phyloP scores from a whole-genome alignment of 2,797 vertebrate genomes.

The Coregonus ussuriensis region DNA sequence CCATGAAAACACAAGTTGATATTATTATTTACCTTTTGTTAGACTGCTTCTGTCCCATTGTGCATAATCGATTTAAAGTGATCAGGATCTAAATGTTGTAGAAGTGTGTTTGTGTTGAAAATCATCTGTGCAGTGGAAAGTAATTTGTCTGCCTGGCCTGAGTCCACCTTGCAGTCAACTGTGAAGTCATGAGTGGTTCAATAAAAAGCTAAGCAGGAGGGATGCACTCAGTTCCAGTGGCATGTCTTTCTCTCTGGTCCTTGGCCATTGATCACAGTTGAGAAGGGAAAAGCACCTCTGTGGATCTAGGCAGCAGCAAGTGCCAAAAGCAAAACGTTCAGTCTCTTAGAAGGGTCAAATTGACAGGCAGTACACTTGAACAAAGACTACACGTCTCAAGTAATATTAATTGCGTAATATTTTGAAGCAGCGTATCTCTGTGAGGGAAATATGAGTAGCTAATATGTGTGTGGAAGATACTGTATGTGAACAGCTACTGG shows the following conservation, averaged over 20 bases:
- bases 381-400: neutral
- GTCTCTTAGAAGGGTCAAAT: neutral
- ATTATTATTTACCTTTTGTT: conserved; percentile 1
- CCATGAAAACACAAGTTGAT: too few relatives aligned
- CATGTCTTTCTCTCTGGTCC: neutral
- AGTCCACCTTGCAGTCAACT: conserved; percentile 15
- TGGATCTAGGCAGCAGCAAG: neutral
- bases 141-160: conserved; percentile 10
- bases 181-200: conserved; percentile 15
- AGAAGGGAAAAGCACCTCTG: neutral
- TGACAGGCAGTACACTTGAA: neutral
- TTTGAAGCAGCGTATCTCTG: neutral
- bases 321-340: neutral
- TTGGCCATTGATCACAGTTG: neutral
- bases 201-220: conserved; percentile 8
- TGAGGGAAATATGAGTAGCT: too few relatives aligned
- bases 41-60: neutral
- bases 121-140: conserved; percentile 12
- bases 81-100: conserved; percentile 19
- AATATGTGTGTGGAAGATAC: too few relatives aligned
- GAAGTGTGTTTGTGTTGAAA: conserved; percentile 12
- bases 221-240: neutral
- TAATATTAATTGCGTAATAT: neutral
- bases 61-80: conserved; percentile 31
- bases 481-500: too few relatives aligned